Percentiles rank a stretch among this genome's conserved stretches.
Evolutionary conservation across 2,888 invertebrate species (phyloP).

Genomic region (Melipona bicolor): DNA sequence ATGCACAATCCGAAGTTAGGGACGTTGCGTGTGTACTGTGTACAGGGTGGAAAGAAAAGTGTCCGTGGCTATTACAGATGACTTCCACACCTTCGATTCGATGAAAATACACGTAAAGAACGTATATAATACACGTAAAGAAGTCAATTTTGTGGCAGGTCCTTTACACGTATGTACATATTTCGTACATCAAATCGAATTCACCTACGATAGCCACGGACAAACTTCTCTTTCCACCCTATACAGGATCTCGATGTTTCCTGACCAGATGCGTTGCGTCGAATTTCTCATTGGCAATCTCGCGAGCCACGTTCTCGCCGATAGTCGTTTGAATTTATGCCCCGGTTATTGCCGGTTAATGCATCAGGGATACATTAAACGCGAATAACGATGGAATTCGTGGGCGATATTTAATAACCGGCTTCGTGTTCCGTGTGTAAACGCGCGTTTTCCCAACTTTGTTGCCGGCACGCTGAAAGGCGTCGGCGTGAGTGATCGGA

Average conservation of each 20-base stretch:
- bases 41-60: too few relatives aligned
- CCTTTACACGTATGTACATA: too few relatives aligned
- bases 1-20: slow-evolving; percentile 22
- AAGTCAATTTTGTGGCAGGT: too few relatives aligned
- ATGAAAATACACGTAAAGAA: too few relatives aligned
- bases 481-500: slow-evolving; percentile 34
- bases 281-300: slow-evolving; percentile 59
- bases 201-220: too few relatives aligned
- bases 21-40: slow-evolving; percentile 20
- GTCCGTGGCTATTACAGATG: too few relatives aligned
- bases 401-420: slow-evolving; percentile 59
- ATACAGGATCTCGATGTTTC: neutral
- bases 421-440: slow-evolving; percentile 34
- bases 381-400: slow-evolving; percentile 49
- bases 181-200: too few relatives aligned
- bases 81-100: too few relatives aligned
- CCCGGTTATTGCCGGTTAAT: slow-evolving; percentile 52
- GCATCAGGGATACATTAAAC: slow-evolving; percentile 44
- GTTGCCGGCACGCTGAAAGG: slow-evolving; percentile 30
- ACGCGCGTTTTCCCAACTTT: slow-evolving; percentile 25
- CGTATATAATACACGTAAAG: too few relatives aligned
- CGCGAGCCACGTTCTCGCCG: slow-evolving; percentile 42
- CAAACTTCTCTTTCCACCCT: neutral
- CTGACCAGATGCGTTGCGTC: slow-evolving; percentile 17
- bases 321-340: slow-evolving; percentile 60